phyloP scores from a whole-genome alignment of 2,797 vertebrate species.

The Margarornis squamiger region DNA sequence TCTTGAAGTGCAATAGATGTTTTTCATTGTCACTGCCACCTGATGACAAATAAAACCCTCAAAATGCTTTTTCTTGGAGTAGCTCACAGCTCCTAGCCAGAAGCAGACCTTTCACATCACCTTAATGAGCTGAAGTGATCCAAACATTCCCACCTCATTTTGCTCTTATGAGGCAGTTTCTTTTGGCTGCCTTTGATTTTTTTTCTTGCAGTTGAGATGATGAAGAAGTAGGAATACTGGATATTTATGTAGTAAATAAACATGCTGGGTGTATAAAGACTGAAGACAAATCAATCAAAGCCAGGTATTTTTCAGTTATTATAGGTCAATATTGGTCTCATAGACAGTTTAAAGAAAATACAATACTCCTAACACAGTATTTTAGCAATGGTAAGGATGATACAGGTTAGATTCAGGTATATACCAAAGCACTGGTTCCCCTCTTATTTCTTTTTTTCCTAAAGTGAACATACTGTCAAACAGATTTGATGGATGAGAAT shows the following conservation, averaged over 20 bases:
- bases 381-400: background rate
- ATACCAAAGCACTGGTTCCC: background rate
- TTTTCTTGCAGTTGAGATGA: background rate
- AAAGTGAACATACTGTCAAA: background rate
- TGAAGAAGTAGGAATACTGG: background rate
- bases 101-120: constrained; percentile 19
- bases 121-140: background rate
- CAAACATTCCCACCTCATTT: background rate
- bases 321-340: background rate
- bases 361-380: background rate
- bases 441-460: accelerated
- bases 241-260: constrained; percentile 7
- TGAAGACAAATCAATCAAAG: constrained; percentile 9
- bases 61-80: constrained; percentile 34
- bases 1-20: constrained; percentile 43
- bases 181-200: constrained; percentile 18
- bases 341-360: background rate
- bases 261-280: background rate
- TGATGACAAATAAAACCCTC: constrained; percentile 49
- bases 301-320: background rate
- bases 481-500: background rate
- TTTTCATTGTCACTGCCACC: constrained; percentile 24
- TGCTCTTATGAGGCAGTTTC: background rate
- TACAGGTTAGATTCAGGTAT: background rate
- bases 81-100: background rate